Evolutionary conservation across 2,113 vertebrate species (phyloP), one percentile per base, ranked within the genome.

Genomic region (Phaethon lepturus): DNA sequence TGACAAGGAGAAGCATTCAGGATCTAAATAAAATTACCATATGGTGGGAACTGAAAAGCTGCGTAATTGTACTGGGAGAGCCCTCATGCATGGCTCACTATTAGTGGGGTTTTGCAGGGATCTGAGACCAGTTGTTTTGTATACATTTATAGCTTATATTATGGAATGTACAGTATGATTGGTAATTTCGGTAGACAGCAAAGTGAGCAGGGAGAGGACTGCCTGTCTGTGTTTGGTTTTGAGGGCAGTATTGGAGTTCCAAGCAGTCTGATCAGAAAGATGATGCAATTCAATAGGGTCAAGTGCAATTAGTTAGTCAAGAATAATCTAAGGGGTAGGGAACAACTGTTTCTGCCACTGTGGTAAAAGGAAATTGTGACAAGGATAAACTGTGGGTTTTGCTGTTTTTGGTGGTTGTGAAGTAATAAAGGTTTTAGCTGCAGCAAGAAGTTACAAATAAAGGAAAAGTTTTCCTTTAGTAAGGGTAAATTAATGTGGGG

Each of bases 1-100:
- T 17, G 23, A 78, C 26, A n/a, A 74, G 17, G 40, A 84, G 16
- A 71, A 62, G 12, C 28, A 53, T 85, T 77, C 11, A 64, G 25
- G 22, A 40, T 77, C 23, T 66, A 62, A 77, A 80, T 49, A 84
- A 60, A 77, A 35, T 47, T 74, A 16, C 13, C 72, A 58, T 16
- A 47, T 77, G 33, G 10, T 15, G 2, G 40, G 45, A 49, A 52
- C 11, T 2, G 5, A 63, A 73, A 88, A 90, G 28, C 49, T 80
- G 26, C 23, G 12, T 38, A 47, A 7, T 40, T 60, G 1, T 42
- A 22, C 15, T 69, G 19, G 49, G 45, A 81, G 49, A 84, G 10
- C 17, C 10, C 16, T 89, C 10, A 6, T 22, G 16, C 2, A 0
- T 64, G 49, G 12, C 29, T 64, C 5, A 7, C 19, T 47, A 0